phyloP scores from a whole-genome alignment of 1,140 invertebrate genomes.

The Lepidurus apus region DNA sequence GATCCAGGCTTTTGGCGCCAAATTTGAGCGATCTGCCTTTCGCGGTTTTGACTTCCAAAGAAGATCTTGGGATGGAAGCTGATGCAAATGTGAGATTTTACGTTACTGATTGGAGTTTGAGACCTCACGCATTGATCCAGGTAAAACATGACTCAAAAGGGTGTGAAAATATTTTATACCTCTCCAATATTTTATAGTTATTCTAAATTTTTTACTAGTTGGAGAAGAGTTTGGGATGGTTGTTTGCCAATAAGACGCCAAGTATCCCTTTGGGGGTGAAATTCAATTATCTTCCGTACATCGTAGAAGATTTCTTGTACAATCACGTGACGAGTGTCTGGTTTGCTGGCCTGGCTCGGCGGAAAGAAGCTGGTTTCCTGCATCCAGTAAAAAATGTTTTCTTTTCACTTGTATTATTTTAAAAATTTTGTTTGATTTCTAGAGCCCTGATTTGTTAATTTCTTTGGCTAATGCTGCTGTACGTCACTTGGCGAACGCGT shows the following conservation, averaged over 20 bases:
- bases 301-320: neutral
- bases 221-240: neutral
- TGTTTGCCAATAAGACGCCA: neutral
- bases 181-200: neutral
- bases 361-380: neutral
- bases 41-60: neutral
- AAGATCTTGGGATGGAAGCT: neutral
- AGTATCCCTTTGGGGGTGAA: neutral
- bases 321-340: neutral
- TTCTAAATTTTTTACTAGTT: neutral
- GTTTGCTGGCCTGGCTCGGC: neutral
- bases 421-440: neutral
- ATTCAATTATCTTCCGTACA: neutral
- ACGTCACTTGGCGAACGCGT: neutral
- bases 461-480: neutral
- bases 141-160: neutral
- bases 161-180: no score
- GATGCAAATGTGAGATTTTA: neutral
- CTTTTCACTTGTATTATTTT: neutral
- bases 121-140: neutral
- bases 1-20: neutral
- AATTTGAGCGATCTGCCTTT: neutral
- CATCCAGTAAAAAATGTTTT: neutral
- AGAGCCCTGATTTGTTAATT: neutral
- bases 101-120: neutral